Conservation (phyloP, 30 jellyfish, hydroid and myxozoan species). For the Pelagia noctiluca region DNA sequence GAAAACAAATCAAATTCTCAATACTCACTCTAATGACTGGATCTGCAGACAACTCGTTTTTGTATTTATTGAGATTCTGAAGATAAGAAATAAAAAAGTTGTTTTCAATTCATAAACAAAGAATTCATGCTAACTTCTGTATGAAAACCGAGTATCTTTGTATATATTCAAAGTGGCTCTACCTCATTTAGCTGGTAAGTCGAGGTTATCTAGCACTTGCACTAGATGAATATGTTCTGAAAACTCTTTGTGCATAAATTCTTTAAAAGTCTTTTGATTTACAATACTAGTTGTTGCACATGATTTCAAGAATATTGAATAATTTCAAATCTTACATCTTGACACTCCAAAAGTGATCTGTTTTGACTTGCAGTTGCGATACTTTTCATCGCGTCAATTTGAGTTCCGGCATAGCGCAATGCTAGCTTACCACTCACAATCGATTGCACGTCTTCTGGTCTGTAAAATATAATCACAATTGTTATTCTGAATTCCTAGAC, state of each 20-base stretch:
- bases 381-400: constrained; percentile 93
- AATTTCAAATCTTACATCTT: constrained; percentile 63
- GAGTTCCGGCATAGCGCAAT: constrained; percentile 92
- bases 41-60: constrained; percentile 88
- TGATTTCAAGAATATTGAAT: too few species aligned
- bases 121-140: background rate
- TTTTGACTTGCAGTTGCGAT: constrained; percentile 96
- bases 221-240: too few species aligned
- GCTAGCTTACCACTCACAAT: constrained; percentile 97
- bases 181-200: too few species aligned
- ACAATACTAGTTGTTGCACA: too few species aligned
- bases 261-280: too few species aligned
- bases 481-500: too few species aligned
- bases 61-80: constrained; percentile 77
- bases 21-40: constrained; percentile 84
- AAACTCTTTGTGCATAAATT: too few species aligned
- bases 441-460: constrained; percentile 98
- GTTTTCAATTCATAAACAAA: background rate
- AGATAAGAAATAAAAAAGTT: background rate
- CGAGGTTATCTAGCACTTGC: too few species aligned
- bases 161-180: too few species aligned
- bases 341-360: constrained; percentile 92
- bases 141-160: too few species aligned
- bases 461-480: too few species aligned
- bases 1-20: too few species aligned